Base-by-base conservation (phyloP, 2,113 vertebrate genomes). In the Triplophysa tibetana region DNA sequence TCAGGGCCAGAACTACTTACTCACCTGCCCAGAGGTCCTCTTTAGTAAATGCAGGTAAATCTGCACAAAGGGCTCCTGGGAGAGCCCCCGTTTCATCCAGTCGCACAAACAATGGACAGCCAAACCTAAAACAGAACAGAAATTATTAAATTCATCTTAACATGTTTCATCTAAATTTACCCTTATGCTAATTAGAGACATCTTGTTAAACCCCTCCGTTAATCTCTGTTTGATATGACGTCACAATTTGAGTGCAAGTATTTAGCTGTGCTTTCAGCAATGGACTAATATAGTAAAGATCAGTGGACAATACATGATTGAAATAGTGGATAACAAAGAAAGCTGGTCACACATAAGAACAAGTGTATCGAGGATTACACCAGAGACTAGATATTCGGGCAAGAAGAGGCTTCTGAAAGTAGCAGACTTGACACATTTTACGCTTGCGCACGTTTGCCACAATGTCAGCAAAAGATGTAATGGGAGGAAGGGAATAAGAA, bases 1-100 rank as follows among this genome's bases (percentile, higher is more conserved):
- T 50, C 45, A 50, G 45, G 11, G 12, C 13, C 17, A 7, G 52
- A 19, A 4, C 7, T 1, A 56, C 13, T 33, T 33, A 8, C 86
- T 90, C 84, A 92, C 92, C 93, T 92, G 88, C 87, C 80, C 87
- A 81, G 85, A 92, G 90, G 90, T 91, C 87, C 90, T 88, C 87
- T 85, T 87, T 88, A 86, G 87, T 86, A 74, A 85, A 81, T 80
- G 84, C 82, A 81, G 82, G 85, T n/a, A 72, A 81, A 76, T 70
- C 70, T 45, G 62, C 38, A 50, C 79, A 82, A 79, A 76, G 78
- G 82, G 75, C 85, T 86, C 87, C 76, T 86, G 65, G 82, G 60
- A 77, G 73, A 29, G 84, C 74, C 76, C 70, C 85, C 81, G 83
- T 85, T 78, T 91, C 88, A 91, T 66, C 90, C 89, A 81, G 89